Base-by-base conservation (phyloP, 2,797 vertebrate genomes). In the Hippoglossus hippoglossus region DNA sequence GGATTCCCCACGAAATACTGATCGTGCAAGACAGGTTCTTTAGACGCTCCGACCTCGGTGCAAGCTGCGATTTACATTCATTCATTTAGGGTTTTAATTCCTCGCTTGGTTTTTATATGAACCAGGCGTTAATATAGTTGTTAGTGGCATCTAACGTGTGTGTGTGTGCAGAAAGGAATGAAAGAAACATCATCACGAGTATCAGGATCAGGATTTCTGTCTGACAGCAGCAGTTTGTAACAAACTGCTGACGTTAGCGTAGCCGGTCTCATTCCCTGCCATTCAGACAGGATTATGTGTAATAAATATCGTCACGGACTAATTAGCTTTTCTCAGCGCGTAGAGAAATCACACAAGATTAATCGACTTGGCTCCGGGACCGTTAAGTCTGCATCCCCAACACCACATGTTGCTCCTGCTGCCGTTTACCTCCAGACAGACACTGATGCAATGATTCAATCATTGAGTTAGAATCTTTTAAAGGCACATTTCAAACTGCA, bases 371-470 rank as follows among this genome's bases (percentile, higher is more conserved):
- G 51, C 49, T 72, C 12, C 50, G 50, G 7, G 6, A 2, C 5
- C 15, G 44, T 19, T 46, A 46, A 46, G 44, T 46, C 44, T 19
- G 28, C 34, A 8, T 36, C 52, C 61, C 3, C 53, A 63, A 49
- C 65, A 18, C 53, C 75, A 81, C 67, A 77, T 81, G 74, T 36
- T 67, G n/a, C 68, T 61, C 58, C 16, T 34, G 56, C 67, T 75
- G 67, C 57, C 39, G 1, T 25, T 53, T 41, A 18, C 25, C 12
- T 65, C 55, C 47, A 61, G 41, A 8, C 10, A 1, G 24, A 34
- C 34, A 28, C 16, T 28, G 44, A 54, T 2, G 21, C 46, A 53
- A 34, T 59, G 56, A 47, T 24, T 28, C 0, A 19, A 7, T 46
- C 18, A 19, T 31, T 2, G 28, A 31, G 39, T 41, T 5, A 12